Evolutionary conservation across 92 coral and sea anemone genomes (phyloP), one percentile per base, ranked within the genome.

Genomic region (Zoanthus solanderi): DNA sequence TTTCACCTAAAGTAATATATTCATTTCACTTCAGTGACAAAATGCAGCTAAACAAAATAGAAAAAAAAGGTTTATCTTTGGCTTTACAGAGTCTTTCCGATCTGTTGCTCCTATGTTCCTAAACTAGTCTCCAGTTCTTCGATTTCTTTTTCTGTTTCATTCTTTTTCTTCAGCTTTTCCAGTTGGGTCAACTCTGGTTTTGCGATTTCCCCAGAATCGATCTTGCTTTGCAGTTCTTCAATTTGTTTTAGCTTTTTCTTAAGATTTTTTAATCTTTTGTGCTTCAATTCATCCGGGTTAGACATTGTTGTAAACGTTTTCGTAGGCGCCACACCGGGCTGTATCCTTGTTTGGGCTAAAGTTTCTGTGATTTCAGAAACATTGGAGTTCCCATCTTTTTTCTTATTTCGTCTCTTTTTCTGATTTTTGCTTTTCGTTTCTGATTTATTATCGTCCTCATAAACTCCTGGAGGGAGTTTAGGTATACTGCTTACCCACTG

Each of bases 181-280:
- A 84, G 87, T 65, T 97, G 99, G 63, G 93, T 93, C 12, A 88
- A 85, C 76, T 96, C 98, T 42, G 94, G 93, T 31, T 95, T 94
- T 30, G 75, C 79, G 30, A 97, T 63, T 68, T 90, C 99, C 15
- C 99, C 99, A 46, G 94, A 95, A 86, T 93, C 94, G 45, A 97
- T 90, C 84, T 95, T 97, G 45, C 85, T 91, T 65, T 95, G 99
- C 72, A 97, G 91, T 71, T 97, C 99, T 57, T 97, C 94, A 28
- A 97, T 97, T 75, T 97, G 98, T n/a, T 98, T 93, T 31, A 97
- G 79, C 83, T 97, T 97, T 93, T 97, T 97, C 84, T 91, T 92
- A 6, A 97, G 88, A 77, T 97, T 97, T 65, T 95, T 97, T 50
- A 95, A 79, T 63, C 93, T 94, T 83, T 95, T 97, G 53, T 87